phyloP scores from a whole-genome alignment of 2,113 vertebrate genomes.

The Theristicus caerulescens region DNA sequence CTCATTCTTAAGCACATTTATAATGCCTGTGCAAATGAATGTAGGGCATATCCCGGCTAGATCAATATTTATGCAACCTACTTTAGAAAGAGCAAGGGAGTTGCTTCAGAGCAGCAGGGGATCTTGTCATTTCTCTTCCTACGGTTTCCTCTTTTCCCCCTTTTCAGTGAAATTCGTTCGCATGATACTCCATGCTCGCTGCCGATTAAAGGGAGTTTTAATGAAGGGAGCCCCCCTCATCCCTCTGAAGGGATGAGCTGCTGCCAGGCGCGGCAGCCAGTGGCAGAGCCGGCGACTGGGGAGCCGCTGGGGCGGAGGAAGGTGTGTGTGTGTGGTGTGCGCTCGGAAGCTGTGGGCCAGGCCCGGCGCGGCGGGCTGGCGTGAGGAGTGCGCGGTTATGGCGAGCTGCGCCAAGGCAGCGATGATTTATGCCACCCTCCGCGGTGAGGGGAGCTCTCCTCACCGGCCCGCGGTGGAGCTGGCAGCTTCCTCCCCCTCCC shows the following conservation, averaged over 20 bases:
- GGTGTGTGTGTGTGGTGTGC: neutral
- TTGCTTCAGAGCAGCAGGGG: slow-evolving; percentile 7
- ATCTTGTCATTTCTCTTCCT: slow-evolving; percentile 21
- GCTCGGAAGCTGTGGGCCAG: neutral
- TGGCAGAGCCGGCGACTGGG: accelerated
- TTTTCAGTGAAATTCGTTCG: slow-evolving; percentile 1
- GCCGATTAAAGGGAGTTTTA: neutral
- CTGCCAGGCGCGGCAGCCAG: accelerated
- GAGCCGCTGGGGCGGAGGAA: accelerated
- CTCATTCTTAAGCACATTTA: slow-evolving; percentile 50
- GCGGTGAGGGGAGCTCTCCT: accelerated
- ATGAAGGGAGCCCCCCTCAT: neutral
- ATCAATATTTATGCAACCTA: slow-evolving; percentile 53
- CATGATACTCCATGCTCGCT: neutral
- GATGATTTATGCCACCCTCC: accelerated
- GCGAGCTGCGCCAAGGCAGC: accelerated
- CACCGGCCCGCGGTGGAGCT: accelerated
- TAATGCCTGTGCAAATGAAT: slow-evolving; percentile 51
- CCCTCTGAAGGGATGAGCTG: neutral
- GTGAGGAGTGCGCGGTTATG: accelerated
- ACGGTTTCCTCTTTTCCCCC: neutral
- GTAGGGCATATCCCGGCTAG: neutral
- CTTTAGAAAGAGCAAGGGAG: slow-evolving; percentile 45
- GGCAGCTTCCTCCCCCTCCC: neutral
- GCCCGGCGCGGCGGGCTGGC: accelerated